Evolutionary conservation across 1,140 invertebrate species (phyloP), one percentile per base, ranked within the genome.

Genomic region (Leptinotarsa defecta): DNA sequence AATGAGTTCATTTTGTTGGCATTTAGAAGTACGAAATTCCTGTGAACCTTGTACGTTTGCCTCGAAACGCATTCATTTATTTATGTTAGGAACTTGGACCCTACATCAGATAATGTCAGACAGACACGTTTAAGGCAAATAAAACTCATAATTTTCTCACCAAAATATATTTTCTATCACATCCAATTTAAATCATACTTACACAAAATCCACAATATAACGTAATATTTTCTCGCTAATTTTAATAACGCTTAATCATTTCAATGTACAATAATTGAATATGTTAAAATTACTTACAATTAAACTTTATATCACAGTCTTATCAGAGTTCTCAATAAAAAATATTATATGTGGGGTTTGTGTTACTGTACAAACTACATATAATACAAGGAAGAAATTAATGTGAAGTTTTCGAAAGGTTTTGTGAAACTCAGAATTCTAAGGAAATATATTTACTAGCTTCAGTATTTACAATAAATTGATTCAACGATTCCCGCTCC

Each of bases 161-260:
- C 78, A 83, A 83, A 82, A 81, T 83, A 81, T 83, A 83, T 81
- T 82, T 78, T 77, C 69, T 82, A 81, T 81, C 81, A 83, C 81
- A 83, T 79, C 74, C 71, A 79, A 81, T 74, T 77, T 57, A 76
- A 75, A 72, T 76, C 65, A 74, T 75, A 76, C 73, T 70, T 74
- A 79, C 76, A 78, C 75, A 77, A 79, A 82, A 77, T 77, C 81
- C 81, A 81, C 80, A 76, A 76, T 77, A 76, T 80, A 81, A 82
- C 75, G 77, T 78, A 78, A 75, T 68, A 73, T 78, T 65, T 69
- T 74, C 52, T 48, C 22, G 52, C 48, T 62, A 69, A 74, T 48
- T 74, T 74, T 69, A 61, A 68, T 74, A 57, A 57, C 52, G 73
- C 3, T 74, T 48, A 57, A 4, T 5, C 52, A 57, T 57, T 68